A percentile compares a stretch with the other conserved stretches of the same genome.
phyloP scores from a whole-genome alignment of 2,797 vertebrate species.

The Lepus townsendii region DNA sequence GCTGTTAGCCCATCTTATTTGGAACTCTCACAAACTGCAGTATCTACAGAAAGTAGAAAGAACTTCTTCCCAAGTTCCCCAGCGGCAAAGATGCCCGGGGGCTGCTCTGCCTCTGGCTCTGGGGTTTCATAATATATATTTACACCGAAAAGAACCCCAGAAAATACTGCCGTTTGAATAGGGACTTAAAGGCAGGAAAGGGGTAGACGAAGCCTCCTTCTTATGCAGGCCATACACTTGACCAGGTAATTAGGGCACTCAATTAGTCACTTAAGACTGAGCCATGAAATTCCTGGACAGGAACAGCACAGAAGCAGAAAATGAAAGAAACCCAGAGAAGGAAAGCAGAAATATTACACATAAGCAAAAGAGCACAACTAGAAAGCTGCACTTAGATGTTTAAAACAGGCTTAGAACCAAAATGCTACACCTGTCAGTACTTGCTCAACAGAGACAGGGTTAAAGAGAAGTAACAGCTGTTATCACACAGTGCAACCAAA shows the following conservation, averaged over 20 bases:
- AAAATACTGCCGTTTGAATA: neutral
- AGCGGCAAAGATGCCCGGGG: neutral
- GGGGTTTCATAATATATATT: neutral
- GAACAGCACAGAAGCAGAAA: constrained; percentile 14
- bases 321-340: constrained; percentile 17
- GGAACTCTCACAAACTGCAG: neutral
- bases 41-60: neutral
- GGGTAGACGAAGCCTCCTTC: neutral
- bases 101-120: neutral
- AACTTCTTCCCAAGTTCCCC: neutral
- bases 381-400: constrained; percentile 9
- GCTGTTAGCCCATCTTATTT: neutral
- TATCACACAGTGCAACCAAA: neutral
- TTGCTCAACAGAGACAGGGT: neutral
- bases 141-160: neutral
- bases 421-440: neutral
- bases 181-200: neutral
- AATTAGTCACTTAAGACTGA: neutral
- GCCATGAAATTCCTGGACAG: neutral
- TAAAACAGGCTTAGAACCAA: neutral
- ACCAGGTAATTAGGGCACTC: neutral
- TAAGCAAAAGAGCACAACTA: neutral
- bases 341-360: neutral
- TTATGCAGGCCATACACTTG: neutral
- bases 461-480: neutral